Evolutionary conservation across 2,113 vertebrate species (phyloP).

Genomic region (Bungarus multicinctus): DNA sequence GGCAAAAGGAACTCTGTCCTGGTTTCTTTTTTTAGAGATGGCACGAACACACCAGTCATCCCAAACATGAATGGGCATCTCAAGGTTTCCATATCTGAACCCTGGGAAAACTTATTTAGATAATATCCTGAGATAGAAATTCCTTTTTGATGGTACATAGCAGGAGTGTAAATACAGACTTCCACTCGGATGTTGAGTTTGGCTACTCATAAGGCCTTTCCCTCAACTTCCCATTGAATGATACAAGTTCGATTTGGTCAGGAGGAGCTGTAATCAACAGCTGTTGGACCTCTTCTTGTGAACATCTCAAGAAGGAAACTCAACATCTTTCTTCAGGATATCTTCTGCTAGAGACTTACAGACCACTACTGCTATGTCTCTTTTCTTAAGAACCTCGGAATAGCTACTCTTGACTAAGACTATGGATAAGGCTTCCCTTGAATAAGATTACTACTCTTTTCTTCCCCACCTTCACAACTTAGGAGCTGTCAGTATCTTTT

Average conservation of each 20-base stretch:
- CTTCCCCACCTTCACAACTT: neutral
- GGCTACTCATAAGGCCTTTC: neutral
- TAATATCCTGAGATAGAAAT: neutral
- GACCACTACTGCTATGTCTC: neutral
- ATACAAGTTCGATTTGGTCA: neutral
- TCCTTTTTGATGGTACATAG: neutral
- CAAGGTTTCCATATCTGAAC: neutral
- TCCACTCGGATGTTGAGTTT: neutral
- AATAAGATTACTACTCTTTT: neutral
- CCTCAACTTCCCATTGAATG: neutral
- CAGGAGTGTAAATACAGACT: neutral
- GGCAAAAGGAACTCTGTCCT: neutral
- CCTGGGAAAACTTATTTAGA: neutral
- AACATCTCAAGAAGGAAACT: neutral
- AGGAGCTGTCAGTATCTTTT: neutral
- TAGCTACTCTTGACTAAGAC: neutral
- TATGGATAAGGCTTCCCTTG: neutral
- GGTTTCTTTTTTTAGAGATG: neutral
- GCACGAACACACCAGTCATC: neutral
- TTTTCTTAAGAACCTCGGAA: neutral
- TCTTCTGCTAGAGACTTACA: neutral
- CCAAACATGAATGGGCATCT: neutral
- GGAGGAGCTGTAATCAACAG: neutral
- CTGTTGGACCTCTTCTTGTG: neutral
- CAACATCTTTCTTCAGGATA: neutral